A percentile compares a stretch with the other conserved stretches of the same genome.
These are phyloP conservation scores for Eledone cirrhosa DNA, from an alignment of 2,888 invertebrate genomes.

Conservation along the genomic window DNA sequence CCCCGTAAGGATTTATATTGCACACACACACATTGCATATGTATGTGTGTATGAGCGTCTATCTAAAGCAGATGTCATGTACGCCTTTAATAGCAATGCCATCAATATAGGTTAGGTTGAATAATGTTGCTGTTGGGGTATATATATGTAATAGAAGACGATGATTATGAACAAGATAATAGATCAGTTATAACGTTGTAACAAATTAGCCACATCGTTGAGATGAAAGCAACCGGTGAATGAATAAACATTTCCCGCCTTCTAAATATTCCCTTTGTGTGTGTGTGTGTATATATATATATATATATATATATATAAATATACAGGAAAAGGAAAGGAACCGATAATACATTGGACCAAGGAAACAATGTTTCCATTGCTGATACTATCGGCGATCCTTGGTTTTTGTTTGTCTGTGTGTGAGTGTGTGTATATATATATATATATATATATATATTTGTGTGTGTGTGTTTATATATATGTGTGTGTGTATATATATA, in stretches of 20 bases:
- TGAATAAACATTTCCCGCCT: background rate
- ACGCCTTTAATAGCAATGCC: too few species aligned
- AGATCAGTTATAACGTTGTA: too few species aligned
- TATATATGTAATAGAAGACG: too few species aligned
- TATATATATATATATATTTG: background rate
- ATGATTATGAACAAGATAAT: too few species aligned
- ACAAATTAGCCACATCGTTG: too few species aligned
- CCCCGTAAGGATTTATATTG: too few species aligned
- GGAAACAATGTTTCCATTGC: background rate
- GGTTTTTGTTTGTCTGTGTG: background rate
- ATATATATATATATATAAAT: conserved; percentile 2
- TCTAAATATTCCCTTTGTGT: background rate
- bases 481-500: background rate
- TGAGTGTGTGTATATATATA: background rate
- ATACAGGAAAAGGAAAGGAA: background rate
- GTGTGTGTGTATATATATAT: background rate
- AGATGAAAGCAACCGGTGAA: background rate
- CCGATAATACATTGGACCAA: background rate
- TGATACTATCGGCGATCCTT: background rate
- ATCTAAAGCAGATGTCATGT: too few species aligned
- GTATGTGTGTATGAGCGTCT: too few species aligned
- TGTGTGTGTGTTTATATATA: background rate
- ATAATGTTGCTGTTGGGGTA: too few species aligned
- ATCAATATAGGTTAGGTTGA: too few species aligned
- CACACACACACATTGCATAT: too few species aligned